A percentile compares a stretch with the other conserved stretches of the same genome.
Evolutionary conservation across 2,888 invertebrate genomes (phyloP).

Genomic region (Leptinotarsa tumamoca): DNA sequence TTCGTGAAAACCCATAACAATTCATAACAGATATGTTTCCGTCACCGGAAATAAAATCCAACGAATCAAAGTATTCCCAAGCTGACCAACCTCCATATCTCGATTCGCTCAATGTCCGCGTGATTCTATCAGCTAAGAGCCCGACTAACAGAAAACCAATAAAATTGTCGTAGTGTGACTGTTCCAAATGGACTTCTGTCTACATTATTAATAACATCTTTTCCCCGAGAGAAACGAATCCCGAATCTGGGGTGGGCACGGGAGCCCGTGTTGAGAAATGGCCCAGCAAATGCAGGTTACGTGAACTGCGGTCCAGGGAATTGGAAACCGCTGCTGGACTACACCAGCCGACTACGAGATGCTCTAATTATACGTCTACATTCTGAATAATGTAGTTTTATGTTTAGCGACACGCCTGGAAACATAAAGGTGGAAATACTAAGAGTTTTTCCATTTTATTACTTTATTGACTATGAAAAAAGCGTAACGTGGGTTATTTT

Average conservation of each 20-base stretch:
- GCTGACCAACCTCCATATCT: slow-evolving; percentile 26
- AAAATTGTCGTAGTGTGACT: slow-evolving; percentile 54
- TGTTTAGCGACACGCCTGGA: slow-evolving; percentile 33
- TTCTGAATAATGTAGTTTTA: slow-evolving; percentile 56
- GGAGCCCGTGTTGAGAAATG: slow-evolving; percentile 57
- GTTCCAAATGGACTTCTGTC: slow-evolving; percentile 51
- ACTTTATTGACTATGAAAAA: slow-evolving; percentile 7
- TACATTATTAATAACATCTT: slow-evolving; percentile 59
- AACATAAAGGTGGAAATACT: slow-evolving; percentile 12
- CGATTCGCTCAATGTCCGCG: slow-evolving; percentile 37
- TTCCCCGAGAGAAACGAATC: slow-evolving; percentile 50
- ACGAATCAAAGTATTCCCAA: slow-evolving; percentile 23
- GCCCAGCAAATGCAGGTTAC: slow-evolving; percentile 59
- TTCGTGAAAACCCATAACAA: too few species aligned
- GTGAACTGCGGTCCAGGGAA: slow-evolving; percentile 57
- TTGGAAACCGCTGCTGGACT: slow-evolving; percentile 55
- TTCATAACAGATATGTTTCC: too few species aligned
- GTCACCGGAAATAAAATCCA: neutral
- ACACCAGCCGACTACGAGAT: slow-evolving; percentile 49
- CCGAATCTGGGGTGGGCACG: slow-evolving; percentile 54
- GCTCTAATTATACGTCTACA: slow-evolving; percentile 56
- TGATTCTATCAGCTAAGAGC: slow-evolving; percentile 55
- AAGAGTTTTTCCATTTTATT: neutral
- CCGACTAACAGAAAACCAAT: slow-evolving; percentile 50
- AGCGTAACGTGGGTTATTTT: neutral